A percentile compares a stretch with the other conserved stretches of the same genome.
Evolutionary conservation across 2,113 vertebrate genomes (phyloP).

Genomic region (Melanocharis versteri): DNA sequence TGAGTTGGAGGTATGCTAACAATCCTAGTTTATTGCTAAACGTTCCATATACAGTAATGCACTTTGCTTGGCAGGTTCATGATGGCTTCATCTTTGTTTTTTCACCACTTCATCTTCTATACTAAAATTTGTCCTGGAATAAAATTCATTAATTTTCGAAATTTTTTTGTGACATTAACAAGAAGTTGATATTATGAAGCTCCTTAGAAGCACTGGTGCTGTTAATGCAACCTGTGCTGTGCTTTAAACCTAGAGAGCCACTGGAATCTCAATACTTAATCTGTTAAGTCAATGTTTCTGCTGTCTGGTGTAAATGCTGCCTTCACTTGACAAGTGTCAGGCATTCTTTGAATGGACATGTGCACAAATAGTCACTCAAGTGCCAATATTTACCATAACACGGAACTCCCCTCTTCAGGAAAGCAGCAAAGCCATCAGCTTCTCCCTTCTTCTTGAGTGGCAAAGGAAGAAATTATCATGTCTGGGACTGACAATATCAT

Average conservation of each 20-base stretch:
- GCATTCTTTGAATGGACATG: not conserved
- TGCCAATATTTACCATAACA: not conserved
- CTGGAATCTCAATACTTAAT: not conserved
- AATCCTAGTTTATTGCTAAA: slow-evolving; percentile 52
- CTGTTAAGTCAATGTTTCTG: not conserved
- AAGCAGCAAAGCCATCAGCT: not conserved
- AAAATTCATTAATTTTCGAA: not conserved
- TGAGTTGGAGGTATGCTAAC: slow-evolving; percentile 60
- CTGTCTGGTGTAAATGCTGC: not conserved
- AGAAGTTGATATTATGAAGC: not conserved
- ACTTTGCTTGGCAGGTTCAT: not conserved
- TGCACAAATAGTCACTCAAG: not conserved
- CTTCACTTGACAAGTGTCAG: not conserved
- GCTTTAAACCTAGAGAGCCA: not conserved
- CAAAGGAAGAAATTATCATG: not conserved
- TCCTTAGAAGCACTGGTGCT: not conserved
- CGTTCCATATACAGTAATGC: not conserved
- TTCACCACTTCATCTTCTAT: not conserved
- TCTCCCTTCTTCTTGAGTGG: not conserved
- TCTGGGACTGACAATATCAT: not conserved
- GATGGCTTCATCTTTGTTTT: not conserved
- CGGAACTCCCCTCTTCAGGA: not conserved
- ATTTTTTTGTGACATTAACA: not conserved
- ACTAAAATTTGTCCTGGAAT: not conserved
- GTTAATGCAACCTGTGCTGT: not conserved